phyloP scores from a whole-genome alignment of 2,888 invertebrate species.

The Leptinotarsa rubiginosa region DNA sequence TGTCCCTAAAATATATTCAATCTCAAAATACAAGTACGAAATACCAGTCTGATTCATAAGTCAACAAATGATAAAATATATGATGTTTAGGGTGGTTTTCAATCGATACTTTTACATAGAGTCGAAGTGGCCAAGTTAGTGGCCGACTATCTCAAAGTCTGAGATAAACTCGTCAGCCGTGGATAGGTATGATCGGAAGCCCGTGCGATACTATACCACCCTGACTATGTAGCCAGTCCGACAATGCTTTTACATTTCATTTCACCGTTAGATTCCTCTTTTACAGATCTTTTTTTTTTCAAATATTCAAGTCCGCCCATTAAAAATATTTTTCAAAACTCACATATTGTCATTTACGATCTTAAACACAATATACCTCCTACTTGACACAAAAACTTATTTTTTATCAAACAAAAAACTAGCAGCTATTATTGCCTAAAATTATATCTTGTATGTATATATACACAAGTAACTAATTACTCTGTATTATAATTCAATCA shows the following conservation, averaged over 20 bases:
- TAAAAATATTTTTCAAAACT: not conserved
- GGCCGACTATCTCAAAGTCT: too few species aligned
- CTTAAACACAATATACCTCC: not conserved
- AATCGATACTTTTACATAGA: too few species aligned
- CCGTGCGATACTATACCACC: too few species aligned
- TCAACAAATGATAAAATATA: not conserved
- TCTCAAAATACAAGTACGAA: conserved; percentile 14
- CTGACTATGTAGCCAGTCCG: too few species aligned
- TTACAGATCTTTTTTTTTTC: too few species aligned
- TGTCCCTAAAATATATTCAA: conserved; percentile 4
- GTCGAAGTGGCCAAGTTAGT: too few species aligned
- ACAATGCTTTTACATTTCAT: too few species aligned
- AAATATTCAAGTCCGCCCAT: not conserved
- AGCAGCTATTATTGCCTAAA: conserved; percentile 5
- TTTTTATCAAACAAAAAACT: not conserved
- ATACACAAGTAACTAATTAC: not conserved
- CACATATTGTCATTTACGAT: not conserved
- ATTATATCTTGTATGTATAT: not conserved
- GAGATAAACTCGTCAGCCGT: too few species aligned
- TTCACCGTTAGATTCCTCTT: too few species aligned
- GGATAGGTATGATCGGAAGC: too few species aligned
- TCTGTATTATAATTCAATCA: not conserved
- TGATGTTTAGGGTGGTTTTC: too few species aligned
- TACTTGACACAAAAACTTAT: not conserved
- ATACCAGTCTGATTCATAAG: conserved; percentile 13